Conservation (phyloP, 2,113 vertebrate species). For the Tympanuchus pallidicinctus region DNA sequence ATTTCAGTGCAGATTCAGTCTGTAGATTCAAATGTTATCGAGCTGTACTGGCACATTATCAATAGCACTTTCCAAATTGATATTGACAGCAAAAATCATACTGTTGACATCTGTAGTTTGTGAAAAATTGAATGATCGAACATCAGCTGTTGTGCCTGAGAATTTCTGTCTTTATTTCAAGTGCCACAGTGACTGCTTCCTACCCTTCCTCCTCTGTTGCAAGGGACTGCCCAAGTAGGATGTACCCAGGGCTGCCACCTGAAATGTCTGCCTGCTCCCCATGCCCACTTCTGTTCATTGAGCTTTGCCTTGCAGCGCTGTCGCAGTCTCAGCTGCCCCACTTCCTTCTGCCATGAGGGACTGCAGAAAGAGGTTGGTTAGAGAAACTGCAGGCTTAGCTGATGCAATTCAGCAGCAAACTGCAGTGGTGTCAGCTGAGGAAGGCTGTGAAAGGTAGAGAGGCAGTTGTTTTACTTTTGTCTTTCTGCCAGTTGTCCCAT, state of each 20-base stretch:
- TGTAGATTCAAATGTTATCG: neutral
- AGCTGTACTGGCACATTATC: neutral
- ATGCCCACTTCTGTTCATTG: neutral
- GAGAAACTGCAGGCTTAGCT: neutral
- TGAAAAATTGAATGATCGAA: neutral
- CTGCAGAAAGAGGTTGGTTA: neutral
- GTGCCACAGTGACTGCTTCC: neutral
- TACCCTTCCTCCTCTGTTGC: rapidly evolving
- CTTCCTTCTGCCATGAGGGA: neutral
- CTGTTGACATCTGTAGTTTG: neutral
- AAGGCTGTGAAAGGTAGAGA: neutral
- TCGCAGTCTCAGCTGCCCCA: neutral
- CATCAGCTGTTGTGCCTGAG: neutral
- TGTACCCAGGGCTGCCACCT: neutral
- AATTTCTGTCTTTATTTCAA: neutral
- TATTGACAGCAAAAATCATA: neutral
- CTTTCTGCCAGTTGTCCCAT: slow-evolving; percentile 21
- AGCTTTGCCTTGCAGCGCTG: neutral
- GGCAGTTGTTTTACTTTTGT: neutral
- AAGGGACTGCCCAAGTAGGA: neutral
- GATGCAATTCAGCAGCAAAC: neutral
- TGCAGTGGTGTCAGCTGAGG: neutral
- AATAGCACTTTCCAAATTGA: neutral
- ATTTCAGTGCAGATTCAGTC: neutral
- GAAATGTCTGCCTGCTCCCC: neutral